A percentile compares a stretch with the other conserved stretches of the same genome.
These are phyloP conservation scores for Drosophila engyochracea DNA, from an alignment of 2,888 invertebrate species.

Conservation along the genomic window DNA sequence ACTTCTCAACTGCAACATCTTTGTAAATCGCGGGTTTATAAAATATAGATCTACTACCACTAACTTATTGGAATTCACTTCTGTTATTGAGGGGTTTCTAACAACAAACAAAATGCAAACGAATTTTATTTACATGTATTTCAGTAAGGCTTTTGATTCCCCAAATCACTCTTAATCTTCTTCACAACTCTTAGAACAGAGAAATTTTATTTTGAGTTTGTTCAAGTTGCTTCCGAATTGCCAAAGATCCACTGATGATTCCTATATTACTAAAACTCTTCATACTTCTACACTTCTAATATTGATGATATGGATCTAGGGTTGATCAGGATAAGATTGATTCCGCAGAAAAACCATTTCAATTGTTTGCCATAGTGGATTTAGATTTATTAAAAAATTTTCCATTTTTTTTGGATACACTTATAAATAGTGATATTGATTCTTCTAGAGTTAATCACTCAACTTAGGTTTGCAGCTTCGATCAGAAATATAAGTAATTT, in stretches of 20 bases:
- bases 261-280: background rate
- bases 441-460: background rate
- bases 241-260: background rate
- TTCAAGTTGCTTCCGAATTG: background rate
- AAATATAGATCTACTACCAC: background rate
- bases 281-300: background rate
- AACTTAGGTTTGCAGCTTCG: background rate
- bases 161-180: background rate
- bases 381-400: background rate
- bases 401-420: background rate
- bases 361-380: background rate
- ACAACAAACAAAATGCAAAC: background rate
- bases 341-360: background rate
- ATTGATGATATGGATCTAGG: background rate
- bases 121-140: background rate
- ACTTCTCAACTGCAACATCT: background rate
- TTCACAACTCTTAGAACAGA: background rate
- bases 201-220: background rate
- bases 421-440: background rate
- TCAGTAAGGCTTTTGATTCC: background rate
- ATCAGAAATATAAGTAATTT: background rate
- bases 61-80: background rate
- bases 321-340: background rate
- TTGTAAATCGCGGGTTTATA: background rate
- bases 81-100: background rate